Evolutionary conservation across 1,140 invertebrate species (phyloP).

Genomic region (Drosophila lacertosa): DNA sequence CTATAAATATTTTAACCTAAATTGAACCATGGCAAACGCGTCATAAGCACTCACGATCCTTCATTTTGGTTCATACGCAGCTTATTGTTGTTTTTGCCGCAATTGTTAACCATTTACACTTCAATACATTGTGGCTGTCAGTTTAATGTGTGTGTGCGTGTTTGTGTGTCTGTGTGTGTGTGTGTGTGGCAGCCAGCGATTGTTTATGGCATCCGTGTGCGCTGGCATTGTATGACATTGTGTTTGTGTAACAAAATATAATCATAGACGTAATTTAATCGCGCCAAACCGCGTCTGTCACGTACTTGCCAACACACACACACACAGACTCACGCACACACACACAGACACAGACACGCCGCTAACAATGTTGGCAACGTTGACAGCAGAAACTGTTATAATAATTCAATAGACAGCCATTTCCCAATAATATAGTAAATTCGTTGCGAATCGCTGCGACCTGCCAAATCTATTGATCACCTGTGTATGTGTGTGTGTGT

Average conservation of each 20-base stretch:
- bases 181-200: slow-evolving; percentile 19
- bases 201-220: slow-evolving; percentile 41
- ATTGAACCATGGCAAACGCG: slow-evolving; percentile 34
- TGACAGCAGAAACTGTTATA: slow-evolving; percentile 82
- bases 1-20: slow-evolving; percentile 37
- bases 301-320: slow-evolving; percentile 70
- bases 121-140: slow-evolving; percentile 73
- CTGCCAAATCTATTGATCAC: slow-evolving; percentile 79
- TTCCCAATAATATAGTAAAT: slow-evolving; percentile 74
- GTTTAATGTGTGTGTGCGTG: slow-evolving; percentile 21
- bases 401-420: slow-evolving; percentile 83
- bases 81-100: slow-evolving; percentile 59
- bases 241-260: slow-evolving; percentile 77
- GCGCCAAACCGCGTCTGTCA: slow-evolving; percentile 78
- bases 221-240: slow-evolving; percentile 47
- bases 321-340: slow-evolving; percentile 37
- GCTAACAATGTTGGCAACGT: slow-evolving; percentile 60
- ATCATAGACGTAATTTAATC: slow-evolving; percentile 83
- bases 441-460: slow-evolving; percentile 68
- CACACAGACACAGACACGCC: slow-evolving; percentile 25
- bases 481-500: slow-evolving; percentile 32
- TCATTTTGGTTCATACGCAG: slow-evolving; percentile 23
- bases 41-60: slow-evolving; percentile 55
- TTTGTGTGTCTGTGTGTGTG: slow-evolving; percentile 27
- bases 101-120: slow-evolving; percentile 80